Evolutionary conservation across 2,113 vertebrate genomes (phyloP).

Genomic region (Mandrillus leucophaeus): DNA sequence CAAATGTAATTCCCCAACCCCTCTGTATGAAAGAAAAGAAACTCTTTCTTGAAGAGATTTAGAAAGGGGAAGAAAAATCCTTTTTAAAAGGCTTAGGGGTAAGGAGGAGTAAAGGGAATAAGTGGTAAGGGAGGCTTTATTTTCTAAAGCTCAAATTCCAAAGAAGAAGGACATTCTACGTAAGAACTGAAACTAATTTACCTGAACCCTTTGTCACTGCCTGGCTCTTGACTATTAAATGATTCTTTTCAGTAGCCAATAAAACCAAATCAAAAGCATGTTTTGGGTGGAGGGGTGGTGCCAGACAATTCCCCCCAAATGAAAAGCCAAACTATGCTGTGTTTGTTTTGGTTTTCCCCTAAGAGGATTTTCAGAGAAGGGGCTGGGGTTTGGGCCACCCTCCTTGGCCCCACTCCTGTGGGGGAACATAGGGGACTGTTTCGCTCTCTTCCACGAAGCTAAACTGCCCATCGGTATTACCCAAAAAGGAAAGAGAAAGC

Average conservation of each 20-base stretch:
- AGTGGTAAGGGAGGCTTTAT: slow-evolving; percentile 75
- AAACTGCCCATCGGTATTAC: background rate
- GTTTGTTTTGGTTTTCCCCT: slow-evolving; percentile 48
- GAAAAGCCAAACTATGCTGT: slow-evolving; percentile 29
- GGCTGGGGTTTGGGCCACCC: background rate
- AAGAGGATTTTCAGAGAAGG: slow-evolving; percentile 25
- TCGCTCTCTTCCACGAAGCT: background rate
- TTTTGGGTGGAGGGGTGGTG: slow-evolving; percentile 70
- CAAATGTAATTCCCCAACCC: slow-evolving; percentile 66
- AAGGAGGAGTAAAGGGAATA: background rate
- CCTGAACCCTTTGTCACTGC: slow-evolving; percentile 84
- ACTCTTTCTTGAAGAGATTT: slow-evolving; percentile 76
- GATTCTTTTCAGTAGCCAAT: slow-evolving; percentile 86
- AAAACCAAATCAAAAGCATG: slow-evolving; percentile 83
- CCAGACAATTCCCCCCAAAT: background rate
- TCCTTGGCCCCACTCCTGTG: background rate
- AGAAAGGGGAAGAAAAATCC: slow-evolving; percentile 52
- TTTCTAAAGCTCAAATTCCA: slow-evolving; percentile 84
- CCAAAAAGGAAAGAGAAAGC: slow-evolving; percentile 59
- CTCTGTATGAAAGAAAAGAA: slow-evolving; percentile 73
- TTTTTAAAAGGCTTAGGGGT: slow-evolving; percentile 74
- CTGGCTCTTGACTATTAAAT: slow-evolving; percentile 78
- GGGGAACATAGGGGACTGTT: fast-evolving
- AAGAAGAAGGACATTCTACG: slow-evolving; percentile 76
- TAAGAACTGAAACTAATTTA: slow-evolving; percentile 86